Conservation (phyloP, 2,113 vertebrate species). For the Corythaeola cristata region DNA sequence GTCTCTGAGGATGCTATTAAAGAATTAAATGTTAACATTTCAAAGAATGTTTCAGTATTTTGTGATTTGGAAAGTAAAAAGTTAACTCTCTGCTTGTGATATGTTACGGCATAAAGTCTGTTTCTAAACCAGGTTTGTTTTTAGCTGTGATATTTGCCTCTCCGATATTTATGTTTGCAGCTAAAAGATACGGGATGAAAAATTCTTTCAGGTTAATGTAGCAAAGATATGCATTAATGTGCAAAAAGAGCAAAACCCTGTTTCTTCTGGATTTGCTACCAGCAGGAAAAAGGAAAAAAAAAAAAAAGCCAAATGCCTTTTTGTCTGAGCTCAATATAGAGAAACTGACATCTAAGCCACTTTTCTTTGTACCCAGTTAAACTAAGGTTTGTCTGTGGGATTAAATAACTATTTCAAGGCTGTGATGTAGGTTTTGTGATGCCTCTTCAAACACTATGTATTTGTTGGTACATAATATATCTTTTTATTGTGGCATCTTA, state of each 20-base stretch:
- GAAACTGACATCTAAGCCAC: background rate
- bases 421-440: constrained; percentile 31
- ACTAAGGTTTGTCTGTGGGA: background rate
- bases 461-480: constrained; percentile 46
- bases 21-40: background rate
- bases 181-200: background rate
- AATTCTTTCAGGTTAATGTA: background rate
- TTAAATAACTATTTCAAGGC: constrained; percentile 8
- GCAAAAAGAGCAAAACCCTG: background rate
- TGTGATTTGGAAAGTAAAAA: constrained; percentile 6
- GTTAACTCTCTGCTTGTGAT: background rate
- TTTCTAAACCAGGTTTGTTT: background rate
- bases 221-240: background rate
- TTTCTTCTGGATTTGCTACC: background rate
- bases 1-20: constrained; percentile 12
- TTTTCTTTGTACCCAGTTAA: constrained; percentile 8
- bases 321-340: background rate
- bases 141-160: background rate
- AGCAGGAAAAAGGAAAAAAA: background rate
- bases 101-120: background rate
- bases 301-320: background rate
- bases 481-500: constrained; percentile 31
- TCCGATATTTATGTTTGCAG: background rate
- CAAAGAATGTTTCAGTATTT: background rate
- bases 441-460: constrained; percentile 31